Conservation (phyloP, 2,113 vertebrate species). For the Dasyornis broadbenti region DNA sequence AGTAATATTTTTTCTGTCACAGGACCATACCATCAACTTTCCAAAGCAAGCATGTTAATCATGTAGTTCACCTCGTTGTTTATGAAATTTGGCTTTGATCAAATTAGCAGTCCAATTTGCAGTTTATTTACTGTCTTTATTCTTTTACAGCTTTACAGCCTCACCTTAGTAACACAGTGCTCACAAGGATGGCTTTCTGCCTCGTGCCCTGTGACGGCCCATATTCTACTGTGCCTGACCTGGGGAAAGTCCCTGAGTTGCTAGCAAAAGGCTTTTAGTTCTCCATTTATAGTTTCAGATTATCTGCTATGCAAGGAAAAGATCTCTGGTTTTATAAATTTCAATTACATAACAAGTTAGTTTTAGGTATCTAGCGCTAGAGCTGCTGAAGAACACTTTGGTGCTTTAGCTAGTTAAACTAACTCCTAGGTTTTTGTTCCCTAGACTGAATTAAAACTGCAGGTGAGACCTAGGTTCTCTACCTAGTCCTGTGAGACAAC, state of each 20-base stretch:
- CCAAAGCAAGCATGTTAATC: not conserved
- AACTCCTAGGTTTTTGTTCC: not conserved
- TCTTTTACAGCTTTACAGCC: not conserved
- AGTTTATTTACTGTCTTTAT: not conserved
- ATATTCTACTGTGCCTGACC: not conserved
- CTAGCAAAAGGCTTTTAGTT: not conserved
- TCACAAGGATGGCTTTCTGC: not conserved
- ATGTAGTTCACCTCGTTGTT: not conserved
- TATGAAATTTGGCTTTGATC: not conserved
- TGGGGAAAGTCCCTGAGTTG: not conserved
- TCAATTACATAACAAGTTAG: not conserved
- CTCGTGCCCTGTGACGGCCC: not conserved
- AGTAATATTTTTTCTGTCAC: not conserved
- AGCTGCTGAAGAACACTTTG: not conserved
- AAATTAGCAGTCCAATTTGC: not conserved
- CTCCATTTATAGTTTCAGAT: not conserved
- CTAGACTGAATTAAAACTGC: not conserved
- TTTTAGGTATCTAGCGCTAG: not conserved
- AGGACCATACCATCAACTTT: not conserved
- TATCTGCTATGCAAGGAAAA: not conserved
- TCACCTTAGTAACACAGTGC: not conserved
- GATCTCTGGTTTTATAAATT: not conserved
- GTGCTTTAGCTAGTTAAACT: not conserved
- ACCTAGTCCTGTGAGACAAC: not conserved
- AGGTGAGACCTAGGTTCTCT: not conserved